Conservation (phyloP, 2,888 invertebrate species). For the Troides aeacus region DNA sequence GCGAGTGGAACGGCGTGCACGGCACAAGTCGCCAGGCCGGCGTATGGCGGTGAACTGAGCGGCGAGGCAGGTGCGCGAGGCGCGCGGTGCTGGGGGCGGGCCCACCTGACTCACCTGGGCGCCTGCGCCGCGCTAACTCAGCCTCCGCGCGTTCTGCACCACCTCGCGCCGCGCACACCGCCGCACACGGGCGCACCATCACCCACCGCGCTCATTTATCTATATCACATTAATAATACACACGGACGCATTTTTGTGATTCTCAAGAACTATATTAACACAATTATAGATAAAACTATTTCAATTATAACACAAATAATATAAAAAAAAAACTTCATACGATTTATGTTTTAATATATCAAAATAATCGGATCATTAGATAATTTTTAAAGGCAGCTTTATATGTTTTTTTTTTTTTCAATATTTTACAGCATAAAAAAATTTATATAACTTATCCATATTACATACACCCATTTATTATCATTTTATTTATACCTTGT, state of each 20-base stretch:
- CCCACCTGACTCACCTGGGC: conserved; percentile 79
- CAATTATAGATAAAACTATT: background rate
- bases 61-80: conserved; percentile 70
- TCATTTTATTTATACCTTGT: no score
- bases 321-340: no score
- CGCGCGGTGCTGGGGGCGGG: conserved; percentile 73
- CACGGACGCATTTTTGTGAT: background rate
- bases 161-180: conserved; percentile 43
- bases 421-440: no score
- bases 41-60: conserved; percentile 56
- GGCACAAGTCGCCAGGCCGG: conserved; percentile 73
- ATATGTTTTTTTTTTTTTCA: no score
- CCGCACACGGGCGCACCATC: conserved; percentile 28
- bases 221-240: conserved; percentile 18
- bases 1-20: conserved; percentile 77
- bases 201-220: conserved; percentile 36
- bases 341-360: no score
- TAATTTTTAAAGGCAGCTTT: no score
- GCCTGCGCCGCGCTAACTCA: conserved; percentile 72
- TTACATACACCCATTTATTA: no score
- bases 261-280: background rate
- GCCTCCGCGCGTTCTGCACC: conserved; percentile 51
- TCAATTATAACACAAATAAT: no score
- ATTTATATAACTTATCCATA: no score
- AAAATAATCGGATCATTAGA: no score